phyloP scores from a whole-genome alignment of 2,797 vertebrate genomes.

The Paedocypris micromegethes region DNA sequence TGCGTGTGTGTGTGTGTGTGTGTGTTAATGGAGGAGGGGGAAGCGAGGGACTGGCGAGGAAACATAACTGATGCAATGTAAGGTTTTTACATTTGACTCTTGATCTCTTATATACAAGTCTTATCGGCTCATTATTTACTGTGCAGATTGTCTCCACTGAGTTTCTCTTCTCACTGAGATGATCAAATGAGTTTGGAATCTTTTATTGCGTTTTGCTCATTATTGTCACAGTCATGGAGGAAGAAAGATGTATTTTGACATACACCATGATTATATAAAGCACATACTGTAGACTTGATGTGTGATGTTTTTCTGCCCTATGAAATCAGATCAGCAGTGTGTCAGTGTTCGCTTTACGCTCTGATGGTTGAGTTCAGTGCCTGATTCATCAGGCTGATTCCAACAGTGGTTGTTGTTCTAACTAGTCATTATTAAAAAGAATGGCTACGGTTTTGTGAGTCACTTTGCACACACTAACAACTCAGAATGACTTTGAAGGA shows the following conservation, averaged over 20 bases:
- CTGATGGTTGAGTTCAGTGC: too few relatives aligned
- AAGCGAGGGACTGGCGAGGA: constrained; percentile 5
- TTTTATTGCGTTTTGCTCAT: constrained; percentile 46
- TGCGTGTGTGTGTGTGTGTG: background rate
- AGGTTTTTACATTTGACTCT: constrained; percentile 29
- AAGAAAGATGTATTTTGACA: too few relatives aligned
- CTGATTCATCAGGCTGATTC: too few relatives aligned
- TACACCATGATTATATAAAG: too few relatives aligned
- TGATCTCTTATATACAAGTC: constrained; percentile 30
- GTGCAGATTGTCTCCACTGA: constrained; percentile 34
- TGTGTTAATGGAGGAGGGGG: constrained; percentile 4
- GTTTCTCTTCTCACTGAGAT: constrained; percentile 31
- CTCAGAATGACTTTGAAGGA: too few relatives aligned
- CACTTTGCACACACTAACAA: too few relatives aligned
- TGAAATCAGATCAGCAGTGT: background rate
- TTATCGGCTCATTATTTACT: constrained; percentile 47
- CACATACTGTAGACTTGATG: background rate
- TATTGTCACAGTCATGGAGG: constrained; percentile 34
- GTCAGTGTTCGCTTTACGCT: background rate
- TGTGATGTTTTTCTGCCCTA: background rate
- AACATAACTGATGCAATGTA: constrained; percentile 29
- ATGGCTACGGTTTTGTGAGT: too few relatives aligned
- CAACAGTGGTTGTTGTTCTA: too few relatives aligned
- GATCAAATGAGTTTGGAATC: constrained; percentile 43
- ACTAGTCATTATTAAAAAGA: too few relatives aligned